Evolutionary conservation across 2,113 vertebrate genomes (phyloP).

Genomic region (Nothobranchius kuhntae): DNA sequence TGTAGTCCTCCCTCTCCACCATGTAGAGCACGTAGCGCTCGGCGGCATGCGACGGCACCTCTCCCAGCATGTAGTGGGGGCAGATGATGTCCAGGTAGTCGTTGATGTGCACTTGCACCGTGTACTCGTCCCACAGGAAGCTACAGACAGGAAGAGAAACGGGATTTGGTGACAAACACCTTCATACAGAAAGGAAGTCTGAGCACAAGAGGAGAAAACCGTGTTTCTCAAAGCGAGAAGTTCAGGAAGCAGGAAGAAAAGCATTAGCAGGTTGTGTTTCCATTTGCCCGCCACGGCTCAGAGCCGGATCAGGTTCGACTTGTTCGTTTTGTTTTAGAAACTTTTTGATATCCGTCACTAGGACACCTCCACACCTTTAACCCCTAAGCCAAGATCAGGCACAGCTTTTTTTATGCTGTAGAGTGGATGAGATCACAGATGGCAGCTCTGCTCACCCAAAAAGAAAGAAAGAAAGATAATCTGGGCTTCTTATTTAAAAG

Average conservation of each 20-base stretch:
- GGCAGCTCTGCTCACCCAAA: conserved; percentile 15
- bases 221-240: background rate
- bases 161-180: conserved; percentile 34
- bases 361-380: conserved; percentile 16
- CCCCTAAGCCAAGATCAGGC: conserved; percentile 1
- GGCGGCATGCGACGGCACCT: conserved; percentile 73
- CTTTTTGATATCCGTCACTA: background rate
- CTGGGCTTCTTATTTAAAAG: background rate
- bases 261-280: conserved; percentile 5
- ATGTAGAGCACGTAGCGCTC: conserved; percentile 94
- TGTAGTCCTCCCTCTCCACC: conserved; percentile 88
- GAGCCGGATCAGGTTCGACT: conserved; percentile 55
- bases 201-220: background rate
- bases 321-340: conserved; percentile 50
- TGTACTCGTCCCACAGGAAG: conserved; percentile 84
- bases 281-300: conserved; percentile 27
- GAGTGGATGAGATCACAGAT: conserved; percentile 8
- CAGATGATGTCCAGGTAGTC: conserved; percentile 97
- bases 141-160: conserved; percentile 66
- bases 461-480: background rate
- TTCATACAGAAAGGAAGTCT: background rate
- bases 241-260: background rate
- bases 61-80: conserved; percentile 86
- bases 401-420: conserved; percentile 9
- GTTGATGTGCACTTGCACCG: conserved; percentile 84